These are phyloP conservation scores for Scaptomyza reducta DNA, from an alignment of 2,888 invertebrate species.

Conservation along the genomic window DNA sequence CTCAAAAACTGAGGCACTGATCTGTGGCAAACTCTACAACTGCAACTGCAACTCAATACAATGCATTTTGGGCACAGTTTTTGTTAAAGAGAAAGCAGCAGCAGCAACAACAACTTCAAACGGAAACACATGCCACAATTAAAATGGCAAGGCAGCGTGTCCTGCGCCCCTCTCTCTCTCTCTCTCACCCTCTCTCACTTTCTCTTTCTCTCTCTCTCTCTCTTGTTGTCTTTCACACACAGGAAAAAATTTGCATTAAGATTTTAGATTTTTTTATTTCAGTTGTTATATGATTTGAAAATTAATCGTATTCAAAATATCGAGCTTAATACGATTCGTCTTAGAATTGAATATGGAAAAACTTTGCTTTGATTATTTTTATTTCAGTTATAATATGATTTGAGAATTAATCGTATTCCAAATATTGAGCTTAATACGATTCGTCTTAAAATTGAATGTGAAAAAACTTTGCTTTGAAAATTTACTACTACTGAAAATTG, in stretches of 20 bases:
- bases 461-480: no score
- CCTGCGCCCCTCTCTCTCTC: slow-evolving; percentile 18
- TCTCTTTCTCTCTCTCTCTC: background rate
- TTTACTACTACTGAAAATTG: no score
- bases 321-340: no score
- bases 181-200: background rate
- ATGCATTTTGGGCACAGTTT: slow-evolving; percentile 2
- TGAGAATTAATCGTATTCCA: no score
- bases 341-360: no score
- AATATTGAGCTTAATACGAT: no score
- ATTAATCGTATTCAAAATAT: no score
- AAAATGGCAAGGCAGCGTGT: slow-evolving; percentile 44
- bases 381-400: no score
- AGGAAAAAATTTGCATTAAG: background rate
- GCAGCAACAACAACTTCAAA: slow-evolving; percentile 12
- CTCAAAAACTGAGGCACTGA: slow-evolving; percentile 9
- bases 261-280: no score
- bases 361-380: no score
- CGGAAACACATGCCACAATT: slow-evolving; percentile 74
- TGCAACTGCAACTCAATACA: background rate
- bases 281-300: no score
- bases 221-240: background rate
- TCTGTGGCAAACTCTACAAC: slow-evolving; percentile 10
- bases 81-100: slow-evolving; percentile 12
- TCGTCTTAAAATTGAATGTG: no score